Evolutionary conservation across 1,140 invertebrate genomes (phyloP).

Genomic region (Cydia amplana): DNA sequence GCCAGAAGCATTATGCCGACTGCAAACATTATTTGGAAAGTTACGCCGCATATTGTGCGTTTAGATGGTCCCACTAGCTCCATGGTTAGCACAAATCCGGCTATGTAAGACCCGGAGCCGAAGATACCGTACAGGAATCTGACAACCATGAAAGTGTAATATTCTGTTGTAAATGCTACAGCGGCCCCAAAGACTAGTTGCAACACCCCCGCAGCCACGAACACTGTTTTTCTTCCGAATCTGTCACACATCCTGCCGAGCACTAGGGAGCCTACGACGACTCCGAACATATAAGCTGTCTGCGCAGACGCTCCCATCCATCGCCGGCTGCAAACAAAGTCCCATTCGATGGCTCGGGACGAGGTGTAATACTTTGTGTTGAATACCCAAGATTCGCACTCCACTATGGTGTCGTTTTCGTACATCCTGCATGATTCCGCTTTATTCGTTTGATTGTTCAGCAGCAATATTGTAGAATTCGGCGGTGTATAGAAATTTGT

Average conservation of each 20-base stretch:
- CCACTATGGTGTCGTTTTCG: constrained; percentile 69
- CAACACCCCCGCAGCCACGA: constrained; percentile 85
- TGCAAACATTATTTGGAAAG: constrained; percentile 90
- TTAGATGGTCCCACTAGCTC: constrained; percentile 90
- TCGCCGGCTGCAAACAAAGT: constrained; percentile 89
- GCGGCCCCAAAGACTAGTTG: constrained; percentile 85
- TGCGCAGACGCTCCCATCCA: constrained; percentile 91
- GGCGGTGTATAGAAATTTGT: constrained; percentile 67
- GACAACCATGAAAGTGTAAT: constrained; percentile 84
- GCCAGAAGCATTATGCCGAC: constrained; percentile 89
- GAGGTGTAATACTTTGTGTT: constrained; percentile 85
- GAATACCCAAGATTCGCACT: constrained; percentile 84
- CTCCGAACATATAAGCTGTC: constrained; percentile 92
- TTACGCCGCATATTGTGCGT: constrained; percentile 89
- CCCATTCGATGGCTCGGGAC: constrained; percentile 88
- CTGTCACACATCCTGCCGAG: constrained; percentile 91
- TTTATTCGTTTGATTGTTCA: constrained; percentile 69
- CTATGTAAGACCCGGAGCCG: constrained; percentile 88
- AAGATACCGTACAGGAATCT: constrained; percentile 89
- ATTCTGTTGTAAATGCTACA: constrained; percentile 86
- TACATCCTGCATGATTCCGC: constrained; percentile 81
- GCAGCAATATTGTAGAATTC: constrained; percentile 72
- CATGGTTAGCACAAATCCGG: constrained; percentile 91
- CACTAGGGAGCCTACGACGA: constrained; percentile 88
- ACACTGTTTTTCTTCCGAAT: constrained; percentile 89